Conservation (phyloP, 2,888 invertebrate species). For the Keiferia lycopersicella region DNA sequence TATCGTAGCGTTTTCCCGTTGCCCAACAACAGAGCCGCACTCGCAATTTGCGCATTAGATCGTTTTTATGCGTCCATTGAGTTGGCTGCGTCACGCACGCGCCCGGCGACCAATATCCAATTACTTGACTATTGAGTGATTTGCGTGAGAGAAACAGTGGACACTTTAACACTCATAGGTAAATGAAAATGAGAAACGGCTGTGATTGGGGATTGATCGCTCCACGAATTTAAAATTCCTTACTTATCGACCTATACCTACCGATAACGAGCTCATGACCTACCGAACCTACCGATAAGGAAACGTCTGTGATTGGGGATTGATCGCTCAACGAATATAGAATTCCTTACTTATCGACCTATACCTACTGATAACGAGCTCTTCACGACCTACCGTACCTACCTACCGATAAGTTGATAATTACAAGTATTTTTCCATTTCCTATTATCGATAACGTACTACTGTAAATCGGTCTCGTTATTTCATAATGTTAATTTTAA, state of each 20-base stretch:
- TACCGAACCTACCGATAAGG: no score
- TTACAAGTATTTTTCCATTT: no score
- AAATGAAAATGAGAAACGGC: neutral
- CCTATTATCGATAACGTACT: no score
- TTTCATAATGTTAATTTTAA: neutral
- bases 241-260: no score
- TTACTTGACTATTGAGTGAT: slow-evolving; percentile 36
- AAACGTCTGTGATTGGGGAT: no score
- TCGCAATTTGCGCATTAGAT: slow-evolving; percentile 40
- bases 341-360: no score
- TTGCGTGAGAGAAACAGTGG: slow-evolving; percentile 41
- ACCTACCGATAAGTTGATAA: no score
- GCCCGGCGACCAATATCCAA: slow-evolving; percentile 31
- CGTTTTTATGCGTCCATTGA: slow-evolving; percentile 34
- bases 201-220: neutral
- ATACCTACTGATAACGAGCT: no score
- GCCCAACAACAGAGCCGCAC: slow-evolving; percentile 34
- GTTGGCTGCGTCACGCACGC: slow-evolving; percentile 34
- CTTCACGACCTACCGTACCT: no score
- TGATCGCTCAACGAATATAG: no score
- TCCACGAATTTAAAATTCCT: neutral
- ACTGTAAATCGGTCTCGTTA: no score
- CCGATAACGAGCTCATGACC: no score
- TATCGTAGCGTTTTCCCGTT: neutral
- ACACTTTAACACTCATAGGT: neutral